Evolutionary conservation across 2,888 invertebrate species (phyloP).

Genomic region (Pollenia angustigena): DNA sequence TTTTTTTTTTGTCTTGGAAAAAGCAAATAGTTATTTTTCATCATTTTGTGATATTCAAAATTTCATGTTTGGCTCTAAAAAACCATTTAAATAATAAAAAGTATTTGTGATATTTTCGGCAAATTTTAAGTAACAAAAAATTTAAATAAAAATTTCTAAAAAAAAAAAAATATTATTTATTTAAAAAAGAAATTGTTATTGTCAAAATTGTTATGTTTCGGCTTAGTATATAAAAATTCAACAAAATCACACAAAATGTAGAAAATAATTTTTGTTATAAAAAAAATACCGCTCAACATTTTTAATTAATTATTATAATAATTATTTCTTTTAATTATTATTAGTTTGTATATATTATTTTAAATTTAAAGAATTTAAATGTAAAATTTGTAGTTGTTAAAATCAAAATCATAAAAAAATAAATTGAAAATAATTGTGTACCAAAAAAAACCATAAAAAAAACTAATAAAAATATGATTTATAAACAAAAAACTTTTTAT

Average conservation of each 20-base stretch:
- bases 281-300: slow-evolving; percentile 52
- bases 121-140: slow-evolving; percentile 65
- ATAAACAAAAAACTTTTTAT: slow-evolving; percentile 33
- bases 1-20: slow-evolving; percentile 30
- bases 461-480: slow-evolving; percentile 66
- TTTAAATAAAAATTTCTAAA: slow-evolving; percentile 59
- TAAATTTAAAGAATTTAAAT: slow-evolving; percentile 64
- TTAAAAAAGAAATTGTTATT: slow-evolving; percentile 64
- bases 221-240: slow-evolving; percentile 64
- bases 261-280: slow-evolving; percentile 55
- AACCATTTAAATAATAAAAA: slow-evolving; percentile 41
- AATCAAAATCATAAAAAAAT: slow-evolving; percentile 54
- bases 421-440: slow-evolving; percentile 80
- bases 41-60: slow-evolving; percentile 84
- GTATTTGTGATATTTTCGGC: slow-evolving; percentile 76
- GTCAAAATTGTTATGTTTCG: slow-evolving; percentile 81
- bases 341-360: slow-evolving; percentile 71
- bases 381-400: slow-evolving; percentile 68
- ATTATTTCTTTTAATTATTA: slow-evolving; percentile 56
- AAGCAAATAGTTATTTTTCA: slow-evolving; percentile 78
- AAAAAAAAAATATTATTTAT: slow-evolving; percentile 69
- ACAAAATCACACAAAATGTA: slow-evolving; percentile 60
- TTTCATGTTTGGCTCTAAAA: slow-evolving; percentile 77
- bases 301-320: slow-evolving; percentile 43
- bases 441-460: slow-evolving; percentile 78